Base-by-base conservation (phyloP, 2,888 invertebrate species). In the Cephus runcator region DNA sequence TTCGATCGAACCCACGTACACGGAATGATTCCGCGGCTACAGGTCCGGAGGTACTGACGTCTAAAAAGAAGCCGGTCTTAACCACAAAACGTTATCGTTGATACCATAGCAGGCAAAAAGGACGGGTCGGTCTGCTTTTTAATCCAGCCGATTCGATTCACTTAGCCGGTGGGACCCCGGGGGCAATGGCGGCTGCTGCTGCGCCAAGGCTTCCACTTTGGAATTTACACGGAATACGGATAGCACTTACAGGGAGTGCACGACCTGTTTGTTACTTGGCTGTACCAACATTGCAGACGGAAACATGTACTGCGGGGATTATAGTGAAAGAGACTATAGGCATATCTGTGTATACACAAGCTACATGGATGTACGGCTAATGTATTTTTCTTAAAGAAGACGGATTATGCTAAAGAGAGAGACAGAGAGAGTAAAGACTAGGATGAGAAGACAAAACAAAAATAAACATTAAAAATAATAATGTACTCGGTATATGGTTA, bases 401-500 rank as follows among this genome's bases (percentile, higher is more conserved):
- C 56, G 23, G 56, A 56, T 56, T 56, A 56, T 56, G 56, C 23
- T 56, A 33, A 12, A 34, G 2, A 76, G 11, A 69, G 30, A 35
- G 36, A 36, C 3, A 33, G 36, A 3, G 12, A 12, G 40, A 40
- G 40, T 23, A 2, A 15, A 40, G 56, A 56, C 56, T 56, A 56
- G 9, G 56, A 56, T 9, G 56, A 56, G 23, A 23, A 23, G 56
- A 35, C 40, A 56, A 31, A 15, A 40, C n/a, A 75, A 73, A 15
- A 73, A 33, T 73, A 73, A 76, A 23, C 11, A 33, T 23, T 34
- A n/a, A 73, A 40, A 34, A 34, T 68, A 34, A 11, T 12, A 69
- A 35, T 76, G 69, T n/a, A 69, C 31, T 34, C 40, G 75, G 56
- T 56, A 75, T 75, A 75, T 73, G 56, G 56, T 23, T 75, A 75